phyloP scores from a whole-genome alignment of 2,113 vertebrate genomes.

The Accipiter virgatus region DNA sequence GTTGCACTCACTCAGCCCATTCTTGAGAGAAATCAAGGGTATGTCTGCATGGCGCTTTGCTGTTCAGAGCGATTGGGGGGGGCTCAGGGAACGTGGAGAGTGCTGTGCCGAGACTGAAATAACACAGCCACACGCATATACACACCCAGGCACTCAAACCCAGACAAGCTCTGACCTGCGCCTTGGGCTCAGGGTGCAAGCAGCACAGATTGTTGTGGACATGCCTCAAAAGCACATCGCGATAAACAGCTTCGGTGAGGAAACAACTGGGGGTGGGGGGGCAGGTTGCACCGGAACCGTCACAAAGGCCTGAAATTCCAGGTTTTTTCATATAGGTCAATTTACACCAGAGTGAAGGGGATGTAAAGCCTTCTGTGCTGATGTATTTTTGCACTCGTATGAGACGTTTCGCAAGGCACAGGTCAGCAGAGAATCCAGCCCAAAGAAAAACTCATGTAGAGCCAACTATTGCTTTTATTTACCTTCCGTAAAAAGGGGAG shows the following conservation, averaged over 20 bases:
- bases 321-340: background rate
- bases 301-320: background rate
- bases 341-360: background rate
- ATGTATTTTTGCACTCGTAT: background rate
- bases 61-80: background rate
- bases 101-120: background rate
- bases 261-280: background rate
- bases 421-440: background rate
- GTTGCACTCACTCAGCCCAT: background rate
- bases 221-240: background rate
- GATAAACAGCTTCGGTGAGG: background rate
- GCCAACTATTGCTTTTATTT: background rate
- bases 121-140: rapidly evolving
- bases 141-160: background rate
- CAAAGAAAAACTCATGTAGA: background rate
- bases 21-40: background rate
- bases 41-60: background rate
- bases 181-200: background rate
- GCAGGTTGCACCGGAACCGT: background rate
- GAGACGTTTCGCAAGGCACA: background rate
- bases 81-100: background rate
- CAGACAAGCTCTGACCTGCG: background rate
- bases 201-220: background rate
- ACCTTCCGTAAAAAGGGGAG: background rate
- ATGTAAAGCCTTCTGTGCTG: background rate